These are phyloP conservation scores for Scleropages formosus DNA, from an alignment of 2,797 vertebrate genomes.

Conservation along the genomic window DNA sequence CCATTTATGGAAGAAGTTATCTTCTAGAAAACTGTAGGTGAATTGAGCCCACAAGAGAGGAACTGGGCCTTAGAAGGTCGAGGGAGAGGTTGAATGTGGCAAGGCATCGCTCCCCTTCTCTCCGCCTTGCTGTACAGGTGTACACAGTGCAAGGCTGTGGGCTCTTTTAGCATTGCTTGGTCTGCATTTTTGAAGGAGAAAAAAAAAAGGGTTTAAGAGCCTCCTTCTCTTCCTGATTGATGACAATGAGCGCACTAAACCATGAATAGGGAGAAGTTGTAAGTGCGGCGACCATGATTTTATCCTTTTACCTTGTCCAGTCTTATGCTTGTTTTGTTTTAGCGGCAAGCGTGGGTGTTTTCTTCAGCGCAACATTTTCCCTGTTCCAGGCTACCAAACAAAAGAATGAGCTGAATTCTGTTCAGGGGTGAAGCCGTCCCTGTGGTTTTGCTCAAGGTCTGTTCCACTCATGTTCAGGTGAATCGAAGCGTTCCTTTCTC, in stretches of 20 bases:
- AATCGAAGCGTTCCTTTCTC: slow-evolving; percentile 23
- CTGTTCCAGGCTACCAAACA: slow-evolving; percentile 28
- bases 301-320: slow-evolving; percentile 28
- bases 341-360: slow-evolving; percentile 10
- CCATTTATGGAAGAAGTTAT: slow-evolving; percentile 14
- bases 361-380: slow-evolving; percentile 26
- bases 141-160: slow-evolving; percentile 49
- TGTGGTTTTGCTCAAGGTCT: slow-evolving; percentile 29
- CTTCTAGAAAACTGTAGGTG: slow-evolving; percentile 36
- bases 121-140: slow-evolving; percentile 53
- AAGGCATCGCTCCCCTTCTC: slow-evolving; percentile 54
- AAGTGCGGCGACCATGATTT: slow-evolving; percentile 32
- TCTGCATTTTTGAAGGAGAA: slow-evolving; percentile 45
- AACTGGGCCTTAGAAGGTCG: not conserved
- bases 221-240: slow-evolving; percentile 43
- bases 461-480: slow-evolving; percentile 24
- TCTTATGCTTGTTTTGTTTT: slow-evolving; percentile 24
- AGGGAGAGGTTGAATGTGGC: slow-evolving; percentile 14
- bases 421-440: not conserved
- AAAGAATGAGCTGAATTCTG: slow-evolving; percentile 26
- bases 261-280: slow-evolving; percentile 44
- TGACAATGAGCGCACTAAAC: slow-evolving; percentile 55
- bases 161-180: slow-evolving; percentile 36
- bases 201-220: slow-evolving; percentile 46
- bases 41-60: not conserved